Evolutionary conservation across 2,797 vertebrate genomes (phyloP), one percentile per base, ranked within the genome.

Genomic region (Emys orbicularis): DNA sequence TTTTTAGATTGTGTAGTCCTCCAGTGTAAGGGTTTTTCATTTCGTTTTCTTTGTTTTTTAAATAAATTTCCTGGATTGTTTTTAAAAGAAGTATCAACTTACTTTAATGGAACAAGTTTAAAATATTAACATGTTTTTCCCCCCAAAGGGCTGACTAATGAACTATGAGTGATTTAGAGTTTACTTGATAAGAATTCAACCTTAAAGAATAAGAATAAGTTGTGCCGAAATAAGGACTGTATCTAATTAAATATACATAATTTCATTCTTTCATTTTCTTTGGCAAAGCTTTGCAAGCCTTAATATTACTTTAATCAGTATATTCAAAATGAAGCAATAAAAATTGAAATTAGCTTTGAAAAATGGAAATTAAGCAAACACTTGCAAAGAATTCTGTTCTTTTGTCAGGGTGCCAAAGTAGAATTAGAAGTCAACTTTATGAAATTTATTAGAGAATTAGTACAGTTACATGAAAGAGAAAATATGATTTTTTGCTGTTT

Each of bases 321-420:
- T 96, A 97, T 95, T 96, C 94, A 96, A 96, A 98, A 94, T 92
- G 94, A 97, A 97, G 97, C 88, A 97, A 97, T 97, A 97, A 97
- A 98, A 98, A 97, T 97, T 98, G 94, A 98, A 98, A 97, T 97
- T 97, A 97, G 95, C 87, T 90, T 96, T 94, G 92, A 97, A 97
- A 97, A 97, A 96, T 89, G 95, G 93, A 97, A 97, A 96, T 97
- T 94, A 97, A 86, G 95, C 88, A 94, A 97, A 97, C 83, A 86
- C 95, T 95, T 96, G 87, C 95, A 95, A 96, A 95, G 86, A 92
- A 94, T 95, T 97, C 90, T 97, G 80, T 90, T 96, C 88, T 95
- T 97, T 95, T 98, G 96, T 96, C 96, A 97, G 92, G 83, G 94
- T 95, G 97, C 96, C 97, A 98, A 92, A 91, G 92, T 86, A 92